Base-by-base conservation (phyloP, 92 coral and sea anemone genomes). In the Chrysogorgia sp. region DNA sequence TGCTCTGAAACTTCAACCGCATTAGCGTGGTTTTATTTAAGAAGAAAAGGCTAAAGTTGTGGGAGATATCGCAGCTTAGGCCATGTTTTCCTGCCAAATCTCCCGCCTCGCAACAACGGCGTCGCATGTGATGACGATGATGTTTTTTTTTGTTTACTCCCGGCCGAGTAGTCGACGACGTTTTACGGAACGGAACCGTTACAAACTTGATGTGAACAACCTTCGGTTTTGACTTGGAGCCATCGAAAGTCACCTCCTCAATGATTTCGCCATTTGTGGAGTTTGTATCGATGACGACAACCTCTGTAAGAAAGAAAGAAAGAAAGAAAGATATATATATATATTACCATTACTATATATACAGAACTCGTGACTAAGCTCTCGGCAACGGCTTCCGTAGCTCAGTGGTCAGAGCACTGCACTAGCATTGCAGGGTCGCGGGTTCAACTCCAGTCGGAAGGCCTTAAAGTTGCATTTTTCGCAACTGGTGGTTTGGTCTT, bases 1-100 rank as follows among this genome's bases (percentile, higher is more conserved):
- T 52, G 35, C 77, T 56, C 12, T 50, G 61, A 34, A 23, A 71
- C 55, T 72, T 72, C 45, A 10, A 23, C 1, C 79, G 79, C 15
- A 10, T 30, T 6, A 21, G 65, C 12, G 79, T 56, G 12, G 58
- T 59, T 10, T 26, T 17, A 20, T 72, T 72, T 19, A 72, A 52
- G 31, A 72, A 72, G 26, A 33, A 0, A 23, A 0, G 3, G 17
- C 43, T n/a, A 32, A 29, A 72, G 34, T 72, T 33, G 3, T 65
- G 79, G 0, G 79, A 40, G 15, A 72, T 72, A 0, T 29, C n/a
- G 24, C 79, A 72, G 28, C 79, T 72, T 7, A 72, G n/a, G 17
- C 79, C 79, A 56, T 72, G 49, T 20, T 72, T 72, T 8, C 50
- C 79, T 15, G 79, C 79, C 8, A 53, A 25, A 10, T 72, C 65